Evolutionary conservation across 2,797 vertebrate genomes (phyloP), one percentile per base, ranked within the genome.

Genomic region (Spinus pinus): DNA sequence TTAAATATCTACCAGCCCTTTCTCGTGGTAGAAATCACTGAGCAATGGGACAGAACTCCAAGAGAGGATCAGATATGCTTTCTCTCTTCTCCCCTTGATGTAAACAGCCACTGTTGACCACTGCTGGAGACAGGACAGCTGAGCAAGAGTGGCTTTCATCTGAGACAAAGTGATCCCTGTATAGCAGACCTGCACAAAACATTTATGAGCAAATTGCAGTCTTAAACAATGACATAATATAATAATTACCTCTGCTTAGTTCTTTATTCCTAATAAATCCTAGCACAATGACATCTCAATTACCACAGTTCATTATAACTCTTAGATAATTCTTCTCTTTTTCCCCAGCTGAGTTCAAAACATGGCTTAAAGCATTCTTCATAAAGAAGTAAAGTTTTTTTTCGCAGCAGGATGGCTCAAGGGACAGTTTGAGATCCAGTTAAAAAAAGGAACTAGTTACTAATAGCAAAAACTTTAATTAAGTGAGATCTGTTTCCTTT

Each of bases 281-380:
- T 72, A 86, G 53, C n/a, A 86, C 33, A 90, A 83, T 94, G 91
- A 94, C 93, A 94, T 91, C 81, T 94, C 90, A 94, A 91, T 93
- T 88, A 94, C 67, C 18, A 30, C 61, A 64, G 82, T 95, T 94
- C 84, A 93, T 91, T 95, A 90, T 64, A 83, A 89, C 49, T 92
- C 72, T 70, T 60, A 71, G 79, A 85, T 89, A 89, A 69, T 90
- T 95, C 86, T 74, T 94, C 75, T 91, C 61, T 80, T 88, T 94
- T 89, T 70, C 35, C 78, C 81, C 57, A 90, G 5, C 44, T 53
- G 74, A 91, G 64, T 89, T 94, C 57, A 87, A 93, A 93, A 92
- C 28, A 77, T 57, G 57, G 46, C 90, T 93, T 94, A 85, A 91
- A 93, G 74, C 53, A 85, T 21, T 93, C 12, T 23, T 82, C 56